Evolutionary conservation across 2,113 vertebrate genomes (phyloP), one percentile per base, ranked within the genome.

Genomic region (Steatornis caripensis): DNA sequence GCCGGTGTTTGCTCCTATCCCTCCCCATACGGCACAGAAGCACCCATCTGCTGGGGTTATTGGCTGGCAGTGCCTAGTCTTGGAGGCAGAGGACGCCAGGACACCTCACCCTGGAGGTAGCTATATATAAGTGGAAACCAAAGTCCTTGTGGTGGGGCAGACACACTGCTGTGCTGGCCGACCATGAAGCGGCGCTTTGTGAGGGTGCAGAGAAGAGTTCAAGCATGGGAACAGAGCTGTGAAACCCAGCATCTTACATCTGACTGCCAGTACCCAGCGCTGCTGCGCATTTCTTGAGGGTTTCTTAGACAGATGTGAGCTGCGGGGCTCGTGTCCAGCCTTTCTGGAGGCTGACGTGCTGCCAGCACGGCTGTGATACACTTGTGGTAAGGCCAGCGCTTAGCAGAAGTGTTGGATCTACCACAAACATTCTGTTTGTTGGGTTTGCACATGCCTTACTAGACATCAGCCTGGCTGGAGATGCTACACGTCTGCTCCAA

Each of bases 1-100:
- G 62, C 18, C 68, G 27, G 12, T 1, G 12, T 84, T 96, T 92
- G 30, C 86, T 65, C 27, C 51, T 39, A 14, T 32, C 26, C 10
- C 20, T 62, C 41, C 2, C 0, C 34, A 11, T 18, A 7, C 21
- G 43, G 34, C 15, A 17, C 32, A 13, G 21, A 4, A 43, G 10
- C 74, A 60, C 51, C 18, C 16, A 4, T 32, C 55, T 45, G 13
- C 55, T 45, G 57, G 41, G 8, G 12, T 55, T 57, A 12, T 29
- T 55, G 45, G 27, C 54, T 91, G 48, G 16, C 57, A 23, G 10
- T 18, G 48, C 24, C 57, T 34, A 0, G 26, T 68, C 19, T 3
- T 68, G 43, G 45, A 30, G 61, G 15, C 68, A 68, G 60, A 66
- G 48, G 15, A 15, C 0, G 1, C 14, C 46, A 51, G 74, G 57